Base-by-base conservation (phyloP, 1,140 invertebrate species). In the Hycleus cichorii region DNA sequence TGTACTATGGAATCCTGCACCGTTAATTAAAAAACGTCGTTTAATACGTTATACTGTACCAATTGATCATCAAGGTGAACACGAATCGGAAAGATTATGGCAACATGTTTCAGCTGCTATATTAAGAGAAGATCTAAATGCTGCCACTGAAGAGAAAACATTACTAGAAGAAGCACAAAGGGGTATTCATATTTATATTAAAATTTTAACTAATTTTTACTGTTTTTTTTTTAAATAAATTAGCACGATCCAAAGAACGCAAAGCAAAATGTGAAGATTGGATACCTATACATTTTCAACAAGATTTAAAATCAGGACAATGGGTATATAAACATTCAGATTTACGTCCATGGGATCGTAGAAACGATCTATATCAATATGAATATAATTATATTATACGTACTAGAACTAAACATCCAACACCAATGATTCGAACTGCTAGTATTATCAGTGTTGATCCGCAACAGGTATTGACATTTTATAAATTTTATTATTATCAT, bases 11-110 rank as follows among this genome's bases (percentile, higher is more conserved):
- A 85, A 86, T 70, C 86, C 88, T 0, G 84, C 83, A 3, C 68
- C 80, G 1, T 80, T 88, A 24, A 70, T 91, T 7, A 85, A 87
- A 38, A 77, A 81, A 44, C 80, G 79, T 43, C 77, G 94, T 26
- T 75, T 96, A 11, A 86, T 83, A 49, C 81, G 93, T 11, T 89
- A 81, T 66, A 84, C 90, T 25, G 88, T 96, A 47, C 85, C 86
- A 24, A 27, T 92, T 5, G 88, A 93, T 3, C 68, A 83, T 46
- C 93, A 95, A 70, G 77, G 79, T 27, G 81, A 85, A 3, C 88
- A 81, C 71, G 94, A 97, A 73, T 95, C 92, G 10, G 89, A 94
- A 72, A 83, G 85, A 64, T 76, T 95, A 2, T 96, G 93, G 93
- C 73, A 82, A 9, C 83, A 85, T 54, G 93, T 96, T 0, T 90